Evolutionary conservation across 1,140 invertebrate species (phyloP).

Genomic region (Caerostris extrusa): DNA sequence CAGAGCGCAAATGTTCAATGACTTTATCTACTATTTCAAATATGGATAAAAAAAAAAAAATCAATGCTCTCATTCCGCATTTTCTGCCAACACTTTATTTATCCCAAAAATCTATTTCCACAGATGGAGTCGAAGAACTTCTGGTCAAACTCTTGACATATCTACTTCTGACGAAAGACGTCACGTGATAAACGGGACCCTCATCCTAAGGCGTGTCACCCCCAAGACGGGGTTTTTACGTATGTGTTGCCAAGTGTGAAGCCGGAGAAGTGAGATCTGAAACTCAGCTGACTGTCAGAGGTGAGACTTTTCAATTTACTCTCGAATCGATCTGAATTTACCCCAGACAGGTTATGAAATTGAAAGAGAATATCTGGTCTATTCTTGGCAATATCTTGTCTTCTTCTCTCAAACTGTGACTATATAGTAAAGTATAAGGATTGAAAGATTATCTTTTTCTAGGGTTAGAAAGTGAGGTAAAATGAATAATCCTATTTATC

Average conservation of each 20-base stretch:
- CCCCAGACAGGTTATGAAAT: constrained; percentile 26
- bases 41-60: neutral
- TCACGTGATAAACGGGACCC: constrained; percentile 68
- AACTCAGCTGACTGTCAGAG: constrained; percentile 70
- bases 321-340: constrained; percentile 35
- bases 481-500: too few species aligned
- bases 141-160: constrained; percentile 71
- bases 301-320: constrained; percentile 52
- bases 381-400: neutral
- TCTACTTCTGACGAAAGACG: constrained; percentile 60
- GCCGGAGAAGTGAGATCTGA: constrained; percentile 80
- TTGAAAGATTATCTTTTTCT: too few species aligned
- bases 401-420: neutral
- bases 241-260: constrained; percentile 81
- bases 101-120: constrained; percentile 1
- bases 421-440: neutral
- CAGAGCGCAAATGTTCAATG: neutral
- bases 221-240: constrained; percentile 81
- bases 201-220: constrained; percentile 81
- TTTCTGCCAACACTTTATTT: neutral
- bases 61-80: neutral
- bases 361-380: neutral
- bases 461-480: too few species aligned
- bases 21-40: neutral
- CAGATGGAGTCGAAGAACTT: constrained; percentile 78